Evolutionary conservation across 2,888 invertebrate genomes (phyloP), one percentile per base, ranked within the genome.

Genomic region (Synanthedon formicaeformis): DNA sequence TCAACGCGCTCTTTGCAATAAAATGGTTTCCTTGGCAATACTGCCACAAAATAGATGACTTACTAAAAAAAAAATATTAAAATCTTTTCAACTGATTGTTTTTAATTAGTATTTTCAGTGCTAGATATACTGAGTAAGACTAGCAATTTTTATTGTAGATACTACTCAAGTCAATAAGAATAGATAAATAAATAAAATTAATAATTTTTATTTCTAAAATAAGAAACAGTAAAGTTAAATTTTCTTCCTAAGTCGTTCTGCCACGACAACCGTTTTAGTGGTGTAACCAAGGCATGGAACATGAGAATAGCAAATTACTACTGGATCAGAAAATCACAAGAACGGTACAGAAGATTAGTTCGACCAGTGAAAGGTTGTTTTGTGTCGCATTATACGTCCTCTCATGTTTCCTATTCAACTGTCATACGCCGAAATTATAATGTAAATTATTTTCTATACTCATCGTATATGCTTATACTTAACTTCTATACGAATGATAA

Each of bases 311-410:
- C 64, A 78, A 82, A 82, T 82, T 80, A 78, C 75, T 76, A 78
- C 75, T 76, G 78, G 73, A 78, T 81, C 77, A 76, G 69, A 73
- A 74, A 76, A 78, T 70, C 63, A 65, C 65, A 65, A 34, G 62
- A 66, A 75, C 82, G 75, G 81, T 80, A 79, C 62, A 64, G 60
- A 63, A 65, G 65, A 84, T 83, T 83, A 79, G 73, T 75, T 74
- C 70, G 71, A 69, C 75, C 73, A 78, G 71, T 67, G 64, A 66
- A 66, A 67, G 65, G 64, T 60, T 60, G 56, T 55, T 18, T 23
- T 18, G 49, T 16, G 13, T 16, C 49, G 14, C 14, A 11, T 18
- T 16, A 49, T 18, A 16, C 11, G 23, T 49, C 49, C 49, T 16
- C 49, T 49, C 49, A 45, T 56, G 56, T 57, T 57, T 57, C 51